Conservation (phyloP, 2,113 vertebrate genomes). For the Euleptes europaea region DNA sequence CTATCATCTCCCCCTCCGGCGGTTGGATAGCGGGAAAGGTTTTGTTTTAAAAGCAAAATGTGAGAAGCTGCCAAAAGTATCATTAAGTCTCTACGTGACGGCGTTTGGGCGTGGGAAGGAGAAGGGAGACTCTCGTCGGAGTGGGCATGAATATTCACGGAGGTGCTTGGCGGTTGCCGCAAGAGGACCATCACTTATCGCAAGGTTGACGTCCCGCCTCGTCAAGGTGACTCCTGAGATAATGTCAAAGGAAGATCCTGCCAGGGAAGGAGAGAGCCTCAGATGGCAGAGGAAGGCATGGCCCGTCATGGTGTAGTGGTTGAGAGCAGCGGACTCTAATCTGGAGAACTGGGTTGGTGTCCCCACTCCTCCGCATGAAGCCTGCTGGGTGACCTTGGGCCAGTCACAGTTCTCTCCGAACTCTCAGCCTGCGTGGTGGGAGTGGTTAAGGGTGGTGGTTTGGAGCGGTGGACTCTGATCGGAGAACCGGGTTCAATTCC, state of each 20-base stretch:
- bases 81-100: constrained; percentile 5
- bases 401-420: no score
- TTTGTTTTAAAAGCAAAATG: neutral
- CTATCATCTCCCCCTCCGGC: fast-evolving
- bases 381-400: no score
- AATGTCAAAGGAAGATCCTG: neutral
- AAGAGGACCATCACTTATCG: constrained; percentile 5
- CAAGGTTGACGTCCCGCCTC: neutral
- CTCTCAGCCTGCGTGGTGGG: no score
- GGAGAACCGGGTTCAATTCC: no score
- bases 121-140: neutral
- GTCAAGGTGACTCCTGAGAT: constrained; percentile 31
- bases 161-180: neutral
- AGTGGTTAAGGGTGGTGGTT: no score
- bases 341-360: no score
- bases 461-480: no score
- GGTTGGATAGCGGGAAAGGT: neutral
- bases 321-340: no score
- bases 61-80: constrained; percentile 15
- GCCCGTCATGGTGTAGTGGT: no score
- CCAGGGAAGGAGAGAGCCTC: neutral
- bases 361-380: no score
- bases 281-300: neutral
- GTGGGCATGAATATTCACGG: constrained; percentile 17
- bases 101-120: neutral